Conservation (phyloP, 2,113 vertebrate genomes). For the Cochlearius cochlearius region DNA sequence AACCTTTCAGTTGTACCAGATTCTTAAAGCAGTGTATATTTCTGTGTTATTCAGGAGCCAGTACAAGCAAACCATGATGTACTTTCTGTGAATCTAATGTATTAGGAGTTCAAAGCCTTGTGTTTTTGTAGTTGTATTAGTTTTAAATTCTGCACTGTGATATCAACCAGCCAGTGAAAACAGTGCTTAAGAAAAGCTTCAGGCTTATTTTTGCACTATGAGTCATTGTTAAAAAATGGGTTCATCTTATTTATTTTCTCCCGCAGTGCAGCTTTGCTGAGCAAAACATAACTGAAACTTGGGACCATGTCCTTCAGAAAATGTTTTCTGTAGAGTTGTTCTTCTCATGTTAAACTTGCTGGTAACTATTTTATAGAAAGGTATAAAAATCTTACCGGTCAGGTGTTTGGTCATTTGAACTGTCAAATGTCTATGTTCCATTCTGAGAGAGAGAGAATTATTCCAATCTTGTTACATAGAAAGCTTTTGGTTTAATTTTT, state of each 20-base stretch:
- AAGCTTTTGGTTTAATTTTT: neutral
- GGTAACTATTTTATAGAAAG: neutral
- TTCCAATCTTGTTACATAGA: neutral
- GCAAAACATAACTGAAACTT: neutral
- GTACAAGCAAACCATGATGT: neutral
- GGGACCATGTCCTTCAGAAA: neutral
- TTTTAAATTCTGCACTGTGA: neutral
- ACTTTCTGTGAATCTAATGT: neutral
- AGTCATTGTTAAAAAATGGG: constrained; percentile 43
- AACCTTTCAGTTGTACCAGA: neutral
- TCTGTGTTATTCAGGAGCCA: neutral
- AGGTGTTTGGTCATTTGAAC: neutral
- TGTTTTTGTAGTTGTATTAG: neutral
- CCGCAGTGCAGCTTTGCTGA: constrained; percentile 5
- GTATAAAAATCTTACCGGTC: neutral
- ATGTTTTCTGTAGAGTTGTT: neutral
- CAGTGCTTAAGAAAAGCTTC: constrained; percentile 32
- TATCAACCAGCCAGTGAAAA: constrained; percentile 6
- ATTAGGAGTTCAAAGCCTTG: neutral
- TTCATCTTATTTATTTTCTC: constrained; percentile 50
- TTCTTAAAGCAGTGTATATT: neutral
- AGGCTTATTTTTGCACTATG: constrained; percentile 22
- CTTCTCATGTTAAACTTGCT: neutral
- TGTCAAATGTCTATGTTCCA: neutral
- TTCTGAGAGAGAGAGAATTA: neutral